Conservation (phyloP, 2,888 invertebrate species). For the Strigamia transsilvanica region DNA sequence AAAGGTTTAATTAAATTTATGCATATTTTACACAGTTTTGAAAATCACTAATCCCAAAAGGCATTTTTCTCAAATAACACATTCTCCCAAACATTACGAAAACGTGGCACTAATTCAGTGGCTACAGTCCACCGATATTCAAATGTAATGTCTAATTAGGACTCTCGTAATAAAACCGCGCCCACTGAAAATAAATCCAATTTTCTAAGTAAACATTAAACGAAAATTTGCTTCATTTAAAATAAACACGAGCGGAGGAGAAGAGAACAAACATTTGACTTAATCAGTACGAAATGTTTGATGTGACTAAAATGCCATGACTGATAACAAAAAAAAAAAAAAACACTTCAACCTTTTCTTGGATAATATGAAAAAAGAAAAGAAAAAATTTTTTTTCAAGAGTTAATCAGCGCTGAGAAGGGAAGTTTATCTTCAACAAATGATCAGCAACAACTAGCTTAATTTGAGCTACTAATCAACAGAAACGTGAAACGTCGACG, state of each 20-base stretch:
- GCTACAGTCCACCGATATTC: too few species aligned
- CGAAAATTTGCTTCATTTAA: not conserved
- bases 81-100: too few species aligned
- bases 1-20: not conserved
- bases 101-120: too few species aligned
- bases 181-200: too few species aligned
- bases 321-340: not conserved
- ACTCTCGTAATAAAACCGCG: too few species aligned
- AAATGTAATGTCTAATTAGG: too few species aligned
- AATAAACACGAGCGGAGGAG: not conserved
- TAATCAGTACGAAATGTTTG: conserved; percentile 10
- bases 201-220: not conserved
- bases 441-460: not conserved
- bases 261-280: conserved; percentile 12
- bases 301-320: not conserved
- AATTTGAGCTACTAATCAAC: not conserved
- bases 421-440: not conserved
- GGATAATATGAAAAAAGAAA: not conserved
- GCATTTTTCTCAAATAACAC: not conserved
- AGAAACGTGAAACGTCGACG: not conserved
- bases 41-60: not conserved
- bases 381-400: not conserved
- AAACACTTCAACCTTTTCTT: not conserved
- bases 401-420: not conserved
- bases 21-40: not conserved